Evolutionary conservation across 2,797 vertebrate genomes (phyloP).

Genomic region (Gymnoscopelus microlampas): DNA sequence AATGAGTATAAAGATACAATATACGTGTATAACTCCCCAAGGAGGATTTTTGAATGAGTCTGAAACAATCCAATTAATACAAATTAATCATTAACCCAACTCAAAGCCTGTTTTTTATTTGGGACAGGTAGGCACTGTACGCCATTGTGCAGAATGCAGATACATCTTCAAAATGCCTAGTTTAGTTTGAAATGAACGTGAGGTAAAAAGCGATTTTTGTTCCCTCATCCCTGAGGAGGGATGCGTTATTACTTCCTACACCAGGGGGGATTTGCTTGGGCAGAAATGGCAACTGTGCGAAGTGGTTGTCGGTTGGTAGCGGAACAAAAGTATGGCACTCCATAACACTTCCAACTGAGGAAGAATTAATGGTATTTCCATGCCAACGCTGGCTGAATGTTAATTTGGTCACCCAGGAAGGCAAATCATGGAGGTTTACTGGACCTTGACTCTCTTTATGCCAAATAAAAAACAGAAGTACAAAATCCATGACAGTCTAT

Average conservation of each 20-base stretch:
- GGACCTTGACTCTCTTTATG: conserved; percentile 43
- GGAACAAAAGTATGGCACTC: conserved; percentile 27
- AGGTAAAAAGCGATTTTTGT: conserved; percentile 25
- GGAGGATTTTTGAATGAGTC: neutral
- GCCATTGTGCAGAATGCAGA: conserved; percentile 1
- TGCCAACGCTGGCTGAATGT: conserved; percentile 37
- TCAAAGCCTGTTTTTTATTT: conserved; percentile 1
- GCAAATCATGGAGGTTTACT: conserved; percentile 30
- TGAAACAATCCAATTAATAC: conserved; percentile 42
- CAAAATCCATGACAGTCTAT: conserved; percentile 30
- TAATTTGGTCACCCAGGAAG: conserved; percentile 21
- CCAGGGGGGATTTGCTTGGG: conserved; percentile 29
- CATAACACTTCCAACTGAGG: conserved; percentile 8
- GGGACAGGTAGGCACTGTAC: conserved; percentile 23
- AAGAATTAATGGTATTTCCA: conserved; percentile 38
- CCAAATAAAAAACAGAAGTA: conserved; percentile 37
- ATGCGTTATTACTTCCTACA: conserved; percentile 27
- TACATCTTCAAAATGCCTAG: conserved; percentile 23
- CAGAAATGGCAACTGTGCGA: conserved; percentile 41
- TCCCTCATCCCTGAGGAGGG: conserved; percentile 35
- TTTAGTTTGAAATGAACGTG: conserved; percentile 22
- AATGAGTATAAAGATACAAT: conserved; percentile 1
- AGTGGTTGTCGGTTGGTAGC: conserved; percentile 24
- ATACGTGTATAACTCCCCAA: neutral
- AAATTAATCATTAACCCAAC: conserved; percentile 33